A percentile compares a stretch with the other conserved stretches of the same genome.
These are phyloP conservation scores for Drosophila erecta DNA, from an alignment of 1,140 invertebrate genomes.

Conservation along the genomic window DNA sequence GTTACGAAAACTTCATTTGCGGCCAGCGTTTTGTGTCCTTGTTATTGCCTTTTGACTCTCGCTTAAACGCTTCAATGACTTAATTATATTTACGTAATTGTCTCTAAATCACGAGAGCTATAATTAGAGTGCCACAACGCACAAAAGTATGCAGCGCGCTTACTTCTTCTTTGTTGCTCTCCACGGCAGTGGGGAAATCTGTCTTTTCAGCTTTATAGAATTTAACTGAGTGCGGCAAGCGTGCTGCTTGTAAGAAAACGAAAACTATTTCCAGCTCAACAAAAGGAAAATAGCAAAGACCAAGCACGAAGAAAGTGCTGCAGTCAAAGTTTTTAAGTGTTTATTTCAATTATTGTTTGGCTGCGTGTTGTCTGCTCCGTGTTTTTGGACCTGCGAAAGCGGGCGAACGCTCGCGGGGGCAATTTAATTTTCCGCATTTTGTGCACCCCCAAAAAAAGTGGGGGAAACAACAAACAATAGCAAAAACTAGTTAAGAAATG, in stretches of 20 bases:
- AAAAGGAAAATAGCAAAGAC: slow-evolving; percentile 26
- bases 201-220: slow-evolving; percentile 61
- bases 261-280: slow-evolving; percentile 63
- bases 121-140: slow-evolving; percentile 52
- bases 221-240: slow-evolving; percentile 51
- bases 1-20: slow-evolving; percentile 35
- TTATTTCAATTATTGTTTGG: slow-evolving; percentile 83
- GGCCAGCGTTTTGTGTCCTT: slow-evolving; percentile 20
- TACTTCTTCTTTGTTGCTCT: slow-evolving; percentile 24
- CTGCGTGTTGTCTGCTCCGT: slow-evolving; percentile 43
- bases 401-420: slow-evolving; percentile 41
- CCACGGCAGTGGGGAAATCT: slow-evolving; percentile 25
- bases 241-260: slow-evolving; percentile 37
- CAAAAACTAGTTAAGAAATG: slow-evolving; percentile 83
- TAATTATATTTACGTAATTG: slow-evolving; percentile 74
- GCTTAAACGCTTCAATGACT: slow-evolving; percentile 60
- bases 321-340: slow-evolving; percentile 81
- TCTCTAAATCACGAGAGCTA: slow-evolving; percentile 47
- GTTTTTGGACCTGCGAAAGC: slow-evolving; percentile 22
- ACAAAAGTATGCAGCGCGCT: slow-evolving; percentile 44
- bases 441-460: slow-evolving; percentile 34
- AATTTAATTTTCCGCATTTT: slow-evolving; percentile 80
- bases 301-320: slow-evolving; percentile 38
- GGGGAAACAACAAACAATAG: slow-evolving; percentile 65
- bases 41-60: slow-evolving; percentile 44